phyloP scores from a whole-genome alignment of 1,140 invertebrate genomes.

The Drosophila insularis region DNA sequence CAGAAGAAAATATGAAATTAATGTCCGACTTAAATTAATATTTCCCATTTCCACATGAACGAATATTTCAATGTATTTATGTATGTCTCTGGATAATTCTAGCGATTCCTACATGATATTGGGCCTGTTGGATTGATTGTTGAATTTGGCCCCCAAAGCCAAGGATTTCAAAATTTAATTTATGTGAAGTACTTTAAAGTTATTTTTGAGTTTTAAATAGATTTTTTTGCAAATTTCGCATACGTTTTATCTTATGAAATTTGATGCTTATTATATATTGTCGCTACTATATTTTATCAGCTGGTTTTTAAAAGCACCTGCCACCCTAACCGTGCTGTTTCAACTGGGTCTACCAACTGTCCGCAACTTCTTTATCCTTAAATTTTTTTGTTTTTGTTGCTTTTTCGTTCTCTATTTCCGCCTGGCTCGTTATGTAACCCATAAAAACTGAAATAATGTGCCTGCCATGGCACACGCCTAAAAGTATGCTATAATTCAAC shows the following conservation, averaged over 20 bases:
- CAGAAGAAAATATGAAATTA: not conserved
- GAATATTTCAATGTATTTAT: too few species aligned
- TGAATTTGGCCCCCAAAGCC: too few species aligned
- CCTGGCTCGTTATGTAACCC: slow-evolving; percentile 77
- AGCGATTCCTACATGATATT: too few species aligned
- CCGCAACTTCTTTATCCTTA: not conserved
- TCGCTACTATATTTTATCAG: not conserved
- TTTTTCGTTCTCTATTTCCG: slow-evolving; percentile 61
- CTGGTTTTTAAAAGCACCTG: not conserved
- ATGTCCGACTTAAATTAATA: not conserved
- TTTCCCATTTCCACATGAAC: not conserved
- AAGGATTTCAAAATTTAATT: too few species aligned
- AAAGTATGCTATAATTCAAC: slow-evolving; percentile 79
- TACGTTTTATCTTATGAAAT: not conserved
- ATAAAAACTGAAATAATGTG: slow-evolving; percentile 76
- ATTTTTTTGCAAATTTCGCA: not conserved
- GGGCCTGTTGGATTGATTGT: too few species aligned
- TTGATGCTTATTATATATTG: not conserved
- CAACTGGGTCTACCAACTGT: not conserved
- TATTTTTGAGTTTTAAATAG: too few species aligned
- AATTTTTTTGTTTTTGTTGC: slow-evolving; percentile 16
- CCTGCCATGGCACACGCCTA: slow-evolving; percentile 74
- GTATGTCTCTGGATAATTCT: too few species aligned
- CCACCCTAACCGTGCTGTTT: not conserved
- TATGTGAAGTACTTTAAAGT: too few species aligned